phyloP scores from a whole-genome alignment of 37 sponge, comb jelly and placozoan species.

The Hexactinellida sp. region DNA sequence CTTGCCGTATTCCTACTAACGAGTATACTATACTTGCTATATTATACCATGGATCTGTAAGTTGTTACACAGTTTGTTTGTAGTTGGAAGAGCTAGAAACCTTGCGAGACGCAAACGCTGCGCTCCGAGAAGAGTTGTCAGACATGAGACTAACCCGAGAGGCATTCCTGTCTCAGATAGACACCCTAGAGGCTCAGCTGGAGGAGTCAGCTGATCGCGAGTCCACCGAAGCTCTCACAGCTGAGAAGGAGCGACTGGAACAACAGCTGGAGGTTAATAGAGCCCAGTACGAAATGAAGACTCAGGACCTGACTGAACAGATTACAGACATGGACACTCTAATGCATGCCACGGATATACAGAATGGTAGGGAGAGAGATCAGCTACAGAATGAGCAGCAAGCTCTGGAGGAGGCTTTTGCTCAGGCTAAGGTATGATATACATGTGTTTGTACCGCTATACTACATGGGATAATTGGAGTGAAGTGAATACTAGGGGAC shows the following conservation, averaged over 20 bases:
- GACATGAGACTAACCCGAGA: neutral
- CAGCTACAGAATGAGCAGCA: neutral
- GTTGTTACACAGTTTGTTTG: too few species aligned
- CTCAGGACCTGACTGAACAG: neutral
- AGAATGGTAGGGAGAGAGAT: neutral
- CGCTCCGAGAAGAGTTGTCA: neutral
- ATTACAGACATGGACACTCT: neutral
- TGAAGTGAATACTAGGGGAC: too few species aligned
- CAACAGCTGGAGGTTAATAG: neutral
- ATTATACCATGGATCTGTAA: too few species aligned
- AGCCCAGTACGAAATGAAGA: conserved; percentile 3
- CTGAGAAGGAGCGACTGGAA: neutral
- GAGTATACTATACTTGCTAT: too few species aligned
- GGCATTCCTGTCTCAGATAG: neutral
- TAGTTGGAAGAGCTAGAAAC: neutral
- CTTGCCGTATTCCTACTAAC: too few species aligned
- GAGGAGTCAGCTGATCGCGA: neutral
- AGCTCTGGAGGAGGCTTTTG: neutral
- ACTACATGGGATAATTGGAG: too few species aligned
- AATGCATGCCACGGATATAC: neutral
- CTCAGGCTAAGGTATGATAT: neutral
- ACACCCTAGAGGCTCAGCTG: neutral
- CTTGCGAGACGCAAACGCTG: neutral
- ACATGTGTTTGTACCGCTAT: too few species aligned
- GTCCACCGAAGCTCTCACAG: neutral